These are phyloP conservation scores for Mechanitis mazaeus DNA, from an alignment of 2,888 invertebrate genomes.

Conservation along the genomic window DNA sequence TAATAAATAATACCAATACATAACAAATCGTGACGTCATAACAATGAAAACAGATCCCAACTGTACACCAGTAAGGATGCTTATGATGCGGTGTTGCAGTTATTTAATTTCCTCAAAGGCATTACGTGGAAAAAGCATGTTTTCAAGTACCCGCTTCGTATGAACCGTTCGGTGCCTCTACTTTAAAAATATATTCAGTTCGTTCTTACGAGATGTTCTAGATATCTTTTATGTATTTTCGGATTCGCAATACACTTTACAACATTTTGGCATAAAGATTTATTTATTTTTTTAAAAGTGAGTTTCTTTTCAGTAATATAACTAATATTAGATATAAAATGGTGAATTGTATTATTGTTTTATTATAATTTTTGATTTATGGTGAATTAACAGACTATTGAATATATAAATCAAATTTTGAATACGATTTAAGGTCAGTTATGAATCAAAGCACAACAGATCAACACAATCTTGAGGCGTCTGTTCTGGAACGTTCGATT, in stretches of 20 bases:
- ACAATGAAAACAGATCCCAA: conserved; percentile 33
- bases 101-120: conserved; percentile 75
- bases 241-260: background rate
- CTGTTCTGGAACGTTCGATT: conserved; percentile 48
- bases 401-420: too few species aligned
- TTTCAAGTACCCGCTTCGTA: conserved; percentile 49
- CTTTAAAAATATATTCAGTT: conserved; percentile 21
- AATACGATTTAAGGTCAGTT: conserved; percentile 1
- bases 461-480: conserved; percentile 39
- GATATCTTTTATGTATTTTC: background rate
- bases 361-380: too few species aligned
- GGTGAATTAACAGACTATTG: too few species aligned
- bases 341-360: too few species aligned
- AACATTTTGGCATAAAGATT: background rate
- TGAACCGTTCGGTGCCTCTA: conserved; percentile 27
- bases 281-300: too few species aligned
- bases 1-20: too few species aligned
- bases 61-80: conserved; percentile 52
- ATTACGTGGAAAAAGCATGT: conserved; percentile 70
- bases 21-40: too few species aligned
- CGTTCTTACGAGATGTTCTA: background rate
- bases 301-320: too few species aligned
- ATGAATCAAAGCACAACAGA: conserved; percentile 18
- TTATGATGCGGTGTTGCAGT: conserved; percentile 72
- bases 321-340: too few species aligned